Percentiles rank a stretch among this genome's conserved stretches.
These are phyloP conservation scores for Capreolus pygargus DNA, from an alignment of 2,113 vertebrate species.

Conservation along the genomic window DNA sequence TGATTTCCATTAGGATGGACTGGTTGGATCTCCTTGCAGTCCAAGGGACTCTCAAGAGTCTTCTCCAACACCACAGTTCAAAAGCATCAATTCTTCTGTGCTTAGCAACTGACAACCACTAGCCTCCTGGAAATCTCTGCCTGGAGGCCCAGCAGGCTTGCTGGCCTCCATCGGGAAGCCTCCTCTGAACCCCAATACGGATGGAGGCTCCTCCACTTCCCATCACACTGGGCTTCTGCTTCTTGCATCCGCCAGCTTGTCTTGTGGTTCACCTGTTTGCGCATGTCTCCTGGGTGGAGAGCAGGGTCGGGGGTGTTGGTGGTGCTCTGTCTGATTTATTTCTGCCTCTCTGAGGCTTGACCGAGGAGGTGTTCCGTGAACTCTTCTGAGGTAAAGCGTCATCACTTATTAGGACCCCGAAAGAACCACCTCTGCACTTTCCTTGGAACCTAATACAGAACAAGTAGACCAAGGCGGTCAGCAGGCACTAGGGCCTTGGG, in stretches of 20 bases:
- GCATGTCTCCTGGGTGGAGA: accelerated
- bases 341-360: not conserved
- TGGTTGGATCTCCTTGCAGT: too few relatives aligned
- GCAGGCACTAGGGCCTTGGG: not conserved
- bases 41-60: too few relatives aligned
- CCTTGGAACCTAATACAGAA: not conserved
- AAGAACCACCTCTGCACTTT: not conserved
- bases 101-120: not conserved
- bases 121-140: not conserved
- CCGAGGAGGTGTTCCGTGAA: not conserved
- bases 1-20: too few relatives aligned
- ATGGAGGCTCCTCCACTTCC: not conserved
- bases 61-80: too few relatives aligned
- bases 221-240: not conserved
- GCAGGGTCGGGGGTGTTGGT: not conserved
- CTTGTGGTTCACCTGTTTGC: not conserved
- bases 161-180: not conserved
- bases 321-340: not conserved
- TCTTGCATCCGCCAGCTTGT: too few relatives aligned
- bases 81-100: too few relatives aligned
- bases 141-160: not conserved
- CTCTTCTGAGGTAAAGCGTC: not conserved
- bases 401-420: not conserved
- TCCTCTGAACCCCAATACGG: not conserved
- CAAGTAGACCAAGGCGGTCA: not conserved